These are phyloP conservation scores for Panthera leo DNA, from an alignment of 2,113 vertebrate species.

Conservation along the genomic window DNA sequence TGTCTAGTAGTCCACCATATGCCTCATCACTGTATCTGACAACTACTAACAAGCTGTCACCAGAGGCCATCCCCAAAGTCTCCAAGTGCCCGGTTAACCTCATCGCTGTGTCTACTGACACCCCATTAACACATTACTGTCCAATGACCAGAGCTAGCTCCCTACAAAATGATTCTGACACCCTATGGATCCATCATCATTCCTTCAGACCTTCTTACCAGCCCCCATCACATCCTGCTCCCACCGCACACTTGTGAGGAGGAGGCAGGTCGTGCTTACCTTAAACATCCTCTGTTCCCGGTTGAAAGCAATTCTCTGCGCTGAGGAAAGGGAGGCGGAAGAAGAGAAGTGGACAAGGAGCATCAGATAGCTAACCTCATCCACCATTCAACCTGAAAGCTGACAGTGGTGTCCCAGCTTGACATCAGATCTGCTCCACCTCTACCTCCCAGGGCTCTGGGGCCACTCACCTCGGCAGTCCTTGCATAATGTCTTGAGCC, in stretches of 20 bases:
- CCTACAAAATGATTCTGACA: neutral
- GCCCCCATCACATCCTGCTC: neutral
- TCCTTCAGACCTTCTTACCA: neutral
- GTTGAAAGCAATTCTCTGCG: constrained; percentile 81
- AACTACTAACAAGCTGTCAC: neutral
- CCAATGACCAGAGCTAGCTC: neutral
- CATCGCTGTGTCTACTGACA: neutral
- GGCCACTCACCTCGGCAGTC: constrained; percentile 79
- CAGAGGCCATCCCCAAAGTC: neutral
- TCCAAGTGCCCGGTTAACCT: neutral
- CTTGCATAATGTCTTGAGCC: constrained; percentile 78
- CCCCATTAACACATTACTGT: neutral
- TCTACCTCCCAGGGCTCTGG: neutral
- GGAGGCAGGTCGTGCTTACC: constrained; percentile 58
- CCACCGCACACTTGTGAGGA: neutral
- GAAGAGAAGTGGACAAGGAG: neutral
- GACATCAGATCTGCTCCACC: neutral
- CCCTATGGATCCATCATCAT: neutral
- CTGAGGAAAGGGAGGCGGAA: constrained; percentile 20
- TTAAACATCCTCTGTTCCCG: constrained; percentile 81
- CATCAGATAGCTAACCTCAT: neutral
- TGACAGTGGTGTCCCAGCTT: neutral
- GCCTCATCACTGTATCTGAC: neutral
- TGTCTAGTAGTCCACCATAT: neutral
- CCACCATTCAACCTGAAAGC: neutral